Percentiles rank a stretch among this genome's conserved stretches.
phyloP scores from a whole-genome alignment of 1,140 invertebrate species.

The Brachionus plicatilis region DNA sequence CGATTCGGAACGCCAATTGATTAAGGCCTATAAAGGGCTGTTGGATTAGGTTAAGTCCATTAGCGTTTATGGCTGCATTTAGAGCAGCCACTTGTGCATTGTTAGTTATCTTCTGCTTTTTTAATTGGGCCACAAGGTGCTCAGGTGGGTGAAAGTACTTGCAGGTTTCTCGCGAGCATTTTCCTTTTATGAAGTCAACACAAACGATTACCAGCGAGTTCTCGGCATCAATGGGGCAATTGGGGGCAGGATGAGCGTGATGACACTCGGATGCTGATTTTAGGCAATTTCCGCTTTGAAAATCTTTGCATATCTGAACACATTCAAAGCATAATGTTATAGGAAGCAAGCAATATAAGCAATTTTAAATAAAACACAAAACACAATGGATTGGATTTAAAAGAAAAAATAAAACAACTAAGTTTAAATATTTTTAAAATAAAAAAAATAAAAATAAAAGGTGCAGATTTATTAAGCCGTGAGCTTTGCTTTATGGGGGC shows the following conservation, averaged over 20 bases:
- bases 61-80: neutral
- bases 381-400: conserved; percentile 2
- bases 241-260: conserved; percentile 91
- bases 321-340: neutral
- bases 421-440: neutral
- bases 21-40: neutral
- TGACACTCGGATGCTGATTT: conserved; percentile 89
- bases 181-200: conserved; percentile 96
- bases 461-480: neutral
- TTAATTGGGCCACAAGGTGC: conserved; percentile 23
- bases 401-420: conserved; percentile 26
- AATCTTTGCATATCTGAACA: conserved; percentile 87
- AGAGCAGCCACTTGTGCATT: neutral
- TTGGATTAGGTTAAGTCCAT: neutral
- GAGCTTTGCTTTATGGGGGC: neutral
- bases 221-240: conserved; percentile 71
- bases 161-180: conserved; percentile 59
- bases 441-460: neutral
- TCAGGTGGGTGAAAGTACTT: conserved; percentile 41
- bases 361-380: conserved; percentile 29
- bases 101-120: conserved; percentile 36
- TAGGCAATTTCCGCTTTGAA: conserved; percentile 92
- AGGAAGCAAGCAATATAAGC: conserved; percentile 22
- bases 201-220: conserved; percentile 90
- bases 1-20: neutral